A percentile compares a stretch with the other conserved stretches of the same genome.
These are phyloP conservation scores for Microplitis mediator DNA, from an alignment of 1,140 invertebrate species.

Conservation along the genomic window DNA sequence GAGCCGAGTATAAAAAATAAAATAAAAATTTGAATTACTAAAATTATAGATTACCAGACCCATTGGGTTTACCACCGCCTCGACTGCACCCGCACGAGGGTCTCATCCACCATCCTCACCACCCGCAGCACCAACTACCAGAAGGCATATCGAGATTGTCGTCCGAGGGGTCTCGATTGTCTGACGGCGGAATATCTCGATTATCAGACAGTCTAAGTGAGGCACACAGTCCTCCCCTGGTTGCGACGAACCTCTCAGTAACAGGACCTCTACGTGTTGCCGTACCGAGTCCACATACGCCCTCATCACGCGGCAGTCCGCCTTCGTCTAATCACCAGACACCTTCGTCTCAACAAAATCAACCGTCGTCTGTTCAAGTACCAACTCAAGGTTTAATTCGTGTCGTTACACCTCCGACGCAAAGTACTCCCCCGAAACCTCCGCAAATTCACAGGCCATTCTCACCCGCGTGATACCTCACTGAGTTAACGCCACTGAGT, in stretches of 20 bases:
- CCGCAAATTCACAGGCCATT: slow-evolving; percentile 60
- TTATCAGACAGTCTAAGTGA: slow-evolving; percentile 58
- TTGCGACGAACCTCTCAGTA: slow-evolving; percentile 59
- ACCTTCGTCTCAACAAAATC: slow-evolving; percentile 33
- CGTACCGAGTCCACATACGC: slow-evolving; percentile 59
- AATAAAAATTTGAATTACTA: background rate
- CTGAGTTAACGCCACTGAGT: background rate
- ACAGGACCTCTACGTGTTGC: slow-evolving; percentile 57
- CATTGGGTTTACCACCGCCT: slow-evolving; percentile 50
- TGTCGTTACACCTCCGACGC: slow-evolving; percentile 52
- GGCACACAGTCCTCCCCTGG: slow-evolving; percentile 58
- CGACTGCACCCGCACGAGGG: slow-evolving; percentile 55
- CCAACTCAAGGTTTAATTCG: slow-evolving; percentile 54
- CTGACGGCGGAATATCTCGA: slow-evolving; percentile 56
- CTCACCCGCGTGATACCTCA: slow-evolving; percentile 59
- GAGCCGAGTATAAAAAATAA: background rate
- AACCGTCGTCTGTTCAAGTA: slow-evolving; percentile 15
- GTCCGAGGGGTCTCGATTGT: slow-evolving; percentile 55
- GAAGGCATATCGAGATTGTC: slow-evolving; percentile 57
- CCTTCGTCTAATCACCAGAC: slow-evolving; percentile 39
- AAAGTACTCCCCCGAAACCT: slow-evolving; percentile 46
- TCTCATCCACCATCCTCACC: slow-evolving; percentile 46
- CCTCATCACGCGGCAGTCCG: slow-evolving; percentile 58
- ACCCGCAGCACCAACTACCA: slow-evolving; percentile 49
- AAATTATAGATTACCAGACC: slow-evolving; percentile 55